phyloP scores from a whole-genome alignment of 1,140 invertebrate species.

The Halesus radiatus region DNA sequence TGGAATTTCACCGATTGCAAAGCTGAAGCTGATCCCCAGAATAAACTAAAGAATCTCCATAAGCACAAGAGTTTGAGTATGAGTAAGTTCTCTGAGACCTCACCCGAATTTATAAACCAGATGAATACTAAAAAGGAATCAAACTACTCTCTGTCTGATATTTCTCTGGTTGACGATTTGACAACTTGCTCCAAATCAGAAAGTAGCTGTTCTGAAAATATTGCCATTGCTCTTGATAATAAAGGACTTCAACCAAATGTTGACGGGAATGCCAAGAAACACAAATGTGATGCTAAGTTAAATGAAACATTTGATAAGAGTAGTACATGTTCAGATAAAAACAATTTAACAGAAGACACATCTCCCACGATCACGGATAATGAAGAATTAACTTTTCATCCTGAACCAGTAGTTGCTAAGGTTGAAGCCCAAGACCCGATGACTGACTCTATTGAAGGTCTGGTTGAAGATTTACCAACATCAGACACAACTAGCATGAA shows the following conservation, averaged over 20 bases:
- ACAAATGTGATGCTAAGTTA: constrained; percentile 28
- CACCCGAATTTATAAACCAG: constrained; percentile 18
- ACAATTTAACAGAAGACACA: constrained; percentile 23
- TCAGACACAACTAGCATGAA: constrained; percentile 13
- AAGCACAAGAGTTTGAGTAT: constrained; percentile 36
- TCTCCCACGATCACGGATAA: constrained; percentile 25
- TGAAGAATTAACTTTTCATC: constrained; percentile 34
- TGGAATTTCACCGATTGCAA: constrained; percentile 51
- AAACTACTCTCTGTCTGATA: constrained; percentile 23
- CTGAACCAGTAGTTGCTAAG: neutral
- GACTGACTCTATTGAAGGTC: constrained; percentile 19
- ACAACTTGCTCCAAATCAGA: constrained; percentile 27
- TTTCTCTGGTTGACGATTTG: constrained; percentile 9
- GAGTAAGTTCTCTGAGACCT: constrained; percentile 15
- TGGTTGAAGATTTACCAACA: constrained; percentile 26
- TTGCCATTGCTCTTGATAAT: neutral
- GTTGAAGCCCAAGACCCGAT: neutral
- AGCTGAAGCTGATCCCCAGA: constrained; percentile 50
- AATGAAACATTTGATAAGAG: constrained; percentile 39
- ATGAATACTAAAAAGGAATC: constrained; percentile 16
- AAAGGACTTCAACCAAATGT: constrained; percentile 5
- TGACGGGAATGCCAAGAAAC: constrained; percentile 4
- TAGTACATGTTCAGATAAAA: constrained; percentile 36
- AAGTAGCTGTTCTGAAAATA: constrained; percentile 28
- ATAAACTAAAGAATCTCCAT: constrained; percentile 28